Evolutionary conservation across 2,888 invertebrate genomes (phyloP), one percentile per base, ranked within the genome.

Genomic region (Volucella zonaria): DNA sequence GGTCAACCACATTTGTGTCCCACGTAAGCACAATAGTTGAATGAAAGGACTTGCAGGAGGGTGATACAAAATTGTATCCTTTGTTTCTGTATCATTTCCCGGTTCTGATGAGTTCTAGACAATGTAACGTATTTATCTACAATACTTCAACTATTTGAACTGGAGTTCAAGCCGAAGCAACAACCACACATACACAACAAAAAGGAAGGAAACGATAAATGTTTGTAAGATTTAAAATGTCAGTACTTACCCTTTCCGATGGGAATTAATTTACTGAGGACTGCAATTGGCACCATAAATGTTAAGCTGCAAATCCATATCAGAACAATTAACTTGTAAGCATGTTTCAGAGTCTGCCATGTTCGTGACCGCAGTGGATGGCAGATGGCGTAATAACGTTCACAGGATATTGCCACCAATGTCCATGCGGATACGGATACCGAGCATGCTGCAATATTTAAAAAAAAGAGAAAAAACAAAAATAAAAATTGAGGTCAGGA

Each of bases 351-450:
- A 0, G 95, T 95, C 90, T 95, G 95, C 95, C 95, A 95, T 77
- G 94, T 92, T 47, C 95, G 90, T 2, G 95, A 95, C 83, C 94
- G 93, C 58, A 96, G 91, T 0, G 95, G 95, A 89, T 94, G 94
- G 89, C 95, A 95, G 88, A 95, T 95, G 86, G 95, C 95, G 90
- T 95, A 95, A 91, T 95, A 95, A 43, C 95, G 92, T 90, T 95
- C 95, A 88, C 95, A 93, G 2, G 95, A 95, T 80, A 95, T 95
- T 58, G 95, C 94, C 18, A 95, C 95, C 85, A 95, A 90, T 0
- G 95, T 95, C 93, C 95, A 95, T 10, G 95, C 95, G 58, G 94
- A 94, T n/a, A 95, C 95, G 1, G 94, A 93, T n/a, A 95, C 95
- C 0, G 95, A 94, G 81, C 95, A 94, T 52, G 94, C 95, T 95